phyloP scores from a whole-genome alignment of 2,797 vertebrate species.

The Hemibagrus guttatus region DNA sequence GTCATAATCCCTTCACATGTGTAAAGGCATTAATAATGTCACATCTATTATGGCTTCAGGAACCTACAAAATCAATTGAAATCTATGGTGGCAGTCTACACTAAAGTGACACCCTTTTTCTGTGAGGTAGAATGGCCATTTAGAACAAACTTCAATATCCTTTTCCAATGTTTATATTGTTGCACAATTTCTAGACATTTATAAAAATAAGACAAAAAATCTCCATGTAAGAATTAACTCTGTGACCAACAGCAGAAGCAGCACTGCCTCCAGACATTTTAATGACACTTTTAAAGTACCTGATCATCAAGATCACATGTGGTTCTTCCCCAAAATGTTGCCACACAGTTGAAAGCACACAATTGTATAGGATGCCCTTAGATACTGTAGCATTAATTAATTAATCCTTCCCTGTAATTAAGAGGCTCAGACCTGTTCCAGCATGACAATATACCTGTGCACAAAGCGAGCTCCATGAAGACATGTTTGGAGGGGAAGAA shows the following conservation, averaged over 20 bases:
- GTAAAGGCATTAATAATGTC: conserved; percentile 31
- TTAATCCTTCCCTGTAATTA: neutral
- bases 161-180: neutral
- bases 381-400: neutral
- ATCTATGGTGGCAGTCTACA: neutral
- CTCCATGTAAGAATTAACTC: neutral
- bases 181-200: neutral
- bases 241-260: neutral
- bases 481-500: neutral
- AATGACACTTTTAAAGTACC: neutral
- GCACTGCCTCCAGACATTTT: neutral
- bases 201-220: neutral
- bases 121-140: neutral
- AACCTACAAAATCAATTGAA: neutral
- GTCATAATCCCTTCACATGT: neutral
- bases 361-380: neutral
- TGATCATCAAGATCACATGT: neutral
- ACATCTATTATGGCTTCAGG: neutral
- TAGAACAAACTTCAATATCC: neutral
- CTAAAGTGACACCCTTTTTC: neutral
- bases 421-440: neutral
- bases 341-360: neutral
- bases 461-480: neutral
- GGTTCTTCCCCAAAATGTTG: neutral
- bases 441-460: neutral